Evolutionary conservation across 2,797 vertebrate species (phyloP), one percentile per base, ranked within the genome.

Genomic region (Tarsius wallacei): DNA sequence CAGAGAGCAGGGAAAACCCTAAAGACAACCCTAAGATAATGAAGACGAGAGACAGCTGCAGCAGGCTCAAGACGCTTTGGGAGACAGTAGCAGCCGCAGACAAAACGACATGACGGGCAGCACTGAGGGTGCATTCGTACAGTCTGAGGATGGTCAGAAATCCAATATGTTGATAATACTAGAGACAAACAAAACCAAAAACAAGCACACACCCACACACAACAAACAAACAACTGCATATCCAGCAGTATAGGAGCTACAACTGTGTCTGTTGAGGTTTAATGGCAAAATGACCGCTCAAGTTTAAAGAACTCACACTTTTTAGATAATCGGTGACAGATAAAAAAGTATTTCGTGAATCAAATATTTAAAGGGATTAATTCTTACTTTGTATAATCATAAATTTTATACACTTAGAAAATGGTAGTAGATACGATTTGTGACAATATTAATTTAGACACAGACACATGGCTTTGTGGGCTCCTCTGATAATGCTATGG

Each of bases 381-480:
- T 63, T 82, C 86, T 95, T 94, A 42, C 42, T 42, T 42, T 42
- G 42, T 76, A 49, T 53, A 94, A 57, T 42, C 83, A 74, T 61
- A 59, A 83, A 31, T 15, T 78, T 36, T 7, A 49, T 57, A 66
- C 16, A 80, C 90, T 93, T 74, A 33, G 16, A 84, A 91, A 94
- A 71, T 89, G 16, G 21, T 63, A 83, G 17, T 26, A 4, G 42
- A 42, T 42, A 42, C 42, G 42, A 61, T 71, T 80, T 57, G 22
- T 59, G 71, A 53, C 24, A 33, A 8, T 66, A 47, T 87, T 63
- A 90, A 82, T 83, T 78, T 78, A 89, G 33, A 94, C 6, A 80
- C 17, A 64, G 47, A 93, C 5, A 47, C 7, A 89, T 63, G 42
- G 24, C 5, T 91, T 84, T 91, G 19, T 49, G 33, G 73, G 64